Evolutionary conservation across 1,140 invertebrate genomes (phyloP).

Genomic region (Hypsibius dujardini): DNA sequence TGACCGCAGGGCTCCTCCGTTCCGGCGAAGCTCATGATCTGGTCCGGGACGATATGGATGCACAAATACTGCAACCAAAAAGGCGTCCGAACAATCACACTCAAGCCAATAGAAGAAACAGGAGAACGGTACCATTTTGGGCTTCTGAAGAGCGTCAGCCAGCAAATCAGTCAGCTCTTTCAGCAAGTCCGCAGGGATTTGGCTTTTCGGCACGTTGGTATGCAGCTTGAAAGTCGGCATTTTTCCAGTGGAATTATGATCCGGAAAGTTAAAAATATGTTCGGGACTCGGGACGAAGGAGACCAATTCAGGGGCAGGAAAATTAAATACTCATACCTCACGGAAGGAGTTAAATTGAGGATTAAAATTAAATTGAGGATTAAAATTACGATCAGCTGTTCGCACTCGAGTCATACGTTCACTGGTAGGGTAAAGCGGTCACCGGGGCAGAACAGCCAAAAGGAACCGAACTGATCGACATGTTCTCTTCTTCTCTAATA

Average conservation of each 20-base stretch:
- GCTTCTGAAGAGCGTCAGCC: not conserved
- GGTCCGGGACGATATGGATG: slow-evolving; percentile 4
- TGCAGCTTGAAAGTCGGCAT: slow-evolving; percentile 1
- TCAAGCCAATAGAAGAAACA: not conserved
- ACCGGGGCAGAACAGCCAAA: too few species aligned
- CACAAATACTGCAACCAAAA: not conserved
- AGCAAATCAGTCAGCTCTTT: not conserved
- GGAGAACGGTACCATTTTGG: not conserved
- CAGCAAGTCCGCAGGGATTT: not conserved
- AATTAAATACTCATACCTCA: too few species aligned
- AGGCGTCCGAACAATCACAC: not conserved
- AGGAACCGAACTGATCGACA: too few species aligned
- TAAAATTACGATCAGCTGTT: too few species aligned
- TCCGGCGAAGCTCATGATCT: not conserved
- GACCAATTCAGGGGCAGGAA: not conserved
- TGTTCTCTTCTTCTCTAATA: too few species aligned
- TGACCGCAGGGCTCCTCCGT: not conserved
- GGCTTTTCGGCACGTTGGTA: not conserved
- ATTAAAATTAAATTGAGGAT: too few species aligned
- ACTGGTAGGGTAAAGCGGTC: too few species aligned
- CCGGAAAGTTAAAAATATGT: not conserved
- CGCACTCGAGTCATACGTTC: too few species aligned
- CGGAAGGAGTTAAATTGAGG: too few species aligned
- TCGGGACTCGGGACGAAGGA: not conserved
- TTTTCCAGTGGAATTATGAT: not conserved